Evolutionary conservation across 1,140 invertebrate genomes (phyloP).

Genomic region (Bombus picipes): DNA sequence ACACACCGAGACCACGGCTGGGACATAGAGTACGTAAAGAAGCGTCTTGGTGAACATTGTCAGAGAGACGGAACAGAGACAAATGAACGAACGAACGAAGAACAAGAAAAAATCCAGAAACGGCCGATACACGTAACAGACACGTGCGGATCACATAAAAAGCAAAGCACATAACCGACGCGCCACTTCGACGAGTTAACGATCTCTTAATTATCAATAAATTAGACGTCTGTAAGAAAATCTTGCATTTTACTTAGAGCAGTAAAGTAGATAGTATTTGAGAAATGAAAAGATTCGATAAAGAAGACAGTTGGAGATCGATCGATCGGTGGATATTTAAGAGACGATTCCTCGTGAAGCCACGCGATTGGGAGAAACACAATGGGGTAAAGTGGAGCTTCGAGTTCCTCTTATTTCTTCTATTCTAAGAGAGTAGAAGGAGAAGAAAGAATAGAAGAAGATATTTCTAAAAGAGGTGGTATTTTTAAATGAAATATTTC

Average conservation of each 20-base stretch:
- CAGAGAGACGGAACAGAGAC: constrained; percentile 30
- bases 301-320: neutral
- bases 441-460: no score
- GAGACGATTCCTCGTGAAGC: constrained; percentile 21
- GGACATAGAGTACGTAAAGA: constrained; percentile 32
- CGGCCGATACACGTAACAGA: constrained; percentile 55
- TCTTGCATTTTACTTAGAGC: neutral
- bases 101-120: constrained; percentile 51
- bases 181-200: constrained; percentile 33
- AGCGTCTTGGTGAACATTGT: constrained; percentile 28
- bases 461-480: no score
- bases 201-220: constrained; percentile 12
- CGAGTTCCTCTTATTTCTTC: neutral
- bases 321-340: neutral
- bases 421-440: no score
- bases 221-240: no score
- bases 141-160: constrained; percentile 62
- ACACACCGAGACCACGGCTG: constrained; percentile 25
- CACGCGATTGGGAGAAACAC: neutral
- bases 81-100: constrained; percentile 9
- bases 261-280: neutral
- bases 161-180: constrained; percentile 54
- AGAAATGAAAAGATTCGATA: neutral
- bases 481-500: no score
- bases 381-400: constrained; percentile 13